A percentile compares a stretch with the other conserved stretches of the same genome.
Evolutionary conservation across 1,140 invertebrate species (phyloP).

Genomic region (Pantala flavescens): DNA sequence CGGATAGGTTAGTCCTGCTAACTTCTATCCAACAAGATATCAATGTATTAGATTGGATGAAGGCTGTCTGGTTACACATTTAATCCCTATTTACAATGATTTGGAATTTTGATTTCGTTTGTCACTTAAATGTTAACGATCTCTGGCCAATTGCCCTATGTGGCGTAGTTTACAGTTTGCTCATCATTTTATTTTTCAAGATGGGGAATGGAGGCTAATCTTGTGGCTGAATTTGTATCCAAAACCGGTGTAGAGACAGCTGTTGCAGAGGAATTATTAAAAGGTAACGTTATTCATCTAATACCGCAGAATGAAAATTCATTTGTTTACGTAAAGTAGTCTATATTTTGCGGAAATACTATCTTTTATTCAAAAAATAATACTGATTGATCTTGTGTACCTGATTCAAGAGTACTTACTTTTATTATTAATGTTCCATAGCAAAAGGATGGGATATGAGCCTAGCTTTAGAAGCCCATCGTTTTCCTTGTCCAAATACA

Average conservation of each 20-base stretch:
- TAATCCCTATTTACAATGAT: too few relatives aligned
- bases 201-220: slow-evolving; percentile 14
- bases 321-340: too few relatives aligned
- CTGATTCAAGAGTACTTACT: too few relatives aligned
- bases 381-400: too few relatives aligned
- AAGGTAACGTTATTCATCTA: not conserved
- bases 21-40: not conserved
- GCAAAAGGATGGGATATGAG: not conserved
- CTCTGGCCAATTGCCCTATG: too few relatives aligned
- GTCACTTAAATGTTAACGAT: too few relatives aligned
- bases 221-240: slow-evolving; percentile 8
- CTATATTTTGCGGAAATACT: too few relatives aligned
- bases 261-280: slow-evolving; percentile 3
- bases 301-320: too few relatives aligned
- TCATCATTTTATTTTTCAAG: not conserved
- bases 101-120: too few relatives aligned
- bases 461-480: not conserved
- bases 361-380: too few relatives aligned
- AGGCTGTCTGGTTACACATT: too few relatives aligned
- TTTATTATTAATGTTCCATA: not conserved
- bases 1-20: not conserved
- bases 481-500: not conserved
- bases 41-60: not conserved
- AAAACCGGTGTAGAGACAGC: not conserved
- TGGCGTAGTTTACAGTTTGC: too few relatives aligned